These are phyloP conservation scores for Rhagoletis zephyria DNA, from an alignment of 1,140 invertebrate genomes.

Conservation along the genomic window DNA sequence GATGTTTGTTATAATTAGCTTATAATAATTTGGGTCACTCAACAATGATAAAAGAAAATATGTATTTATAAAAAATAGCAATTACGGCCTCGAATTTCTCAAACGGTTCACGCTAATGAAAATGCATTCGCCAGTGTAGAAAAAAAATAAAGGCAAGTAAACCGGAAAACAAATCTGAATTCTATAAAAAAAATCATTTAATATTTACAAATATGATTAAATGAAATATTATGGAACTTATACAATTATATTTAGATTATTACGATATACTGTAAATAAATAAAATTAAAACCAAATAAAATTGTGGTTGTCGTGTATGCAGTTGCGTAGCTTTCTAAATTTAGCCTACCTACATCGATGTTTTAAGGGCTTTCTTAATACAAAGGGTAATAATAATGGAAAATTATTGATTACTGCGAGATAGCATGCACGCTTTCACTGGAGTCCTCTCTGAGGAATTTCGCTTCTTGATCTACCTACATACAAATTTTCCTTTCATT, in stretches of 20 bases:
- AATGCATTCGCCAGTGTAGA: background rate
- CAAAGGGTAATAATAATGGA: too few species aligned
- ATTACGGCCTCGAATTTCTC: background rate
- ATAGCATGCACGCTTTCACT: too few species aligned
- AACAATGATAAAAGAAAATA: background rate
- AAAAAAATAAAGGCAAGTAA: background rate
- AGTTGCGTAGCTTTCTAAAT: too few species aligned
- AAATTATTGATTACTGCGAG: too few species aligned
- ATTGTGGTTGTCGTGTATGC: background rate
- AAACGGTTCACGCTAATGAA: background rate
- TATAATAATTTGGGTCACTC: slow-evolving; percentile 21
- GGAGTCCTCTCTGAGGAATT: too few species aligned
- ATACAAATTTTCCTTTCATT: too few species aligned
- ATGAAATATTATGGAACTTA: slow-evolving; percentile 54
- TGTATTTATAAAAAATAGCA: background rate
- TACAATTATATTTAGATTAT: slow-evolving; percentile 55
- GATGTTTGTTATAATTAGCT: slow-evolving; percentile 32
- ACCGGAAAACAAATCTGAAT: slow-evolving; percentile 25
- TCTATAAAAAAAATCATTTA: slow-evolving; percentile 33
- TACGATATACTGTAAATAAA: slow-evolving; percentile 57
- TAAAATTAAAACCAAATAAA: slow-evolving; percentile 51
- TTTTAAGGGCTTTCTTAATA: too few species aligned
- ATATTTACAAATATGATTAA: slow-evolving; percentile 45
- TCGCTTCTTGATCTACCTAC: too few species aligned
- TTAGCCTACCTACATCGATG: too few species aligned